Evolutionary conservation across 2,888 invertebrate species (phyloP).

Genomic region (Chorisops tibialis): DNA sequence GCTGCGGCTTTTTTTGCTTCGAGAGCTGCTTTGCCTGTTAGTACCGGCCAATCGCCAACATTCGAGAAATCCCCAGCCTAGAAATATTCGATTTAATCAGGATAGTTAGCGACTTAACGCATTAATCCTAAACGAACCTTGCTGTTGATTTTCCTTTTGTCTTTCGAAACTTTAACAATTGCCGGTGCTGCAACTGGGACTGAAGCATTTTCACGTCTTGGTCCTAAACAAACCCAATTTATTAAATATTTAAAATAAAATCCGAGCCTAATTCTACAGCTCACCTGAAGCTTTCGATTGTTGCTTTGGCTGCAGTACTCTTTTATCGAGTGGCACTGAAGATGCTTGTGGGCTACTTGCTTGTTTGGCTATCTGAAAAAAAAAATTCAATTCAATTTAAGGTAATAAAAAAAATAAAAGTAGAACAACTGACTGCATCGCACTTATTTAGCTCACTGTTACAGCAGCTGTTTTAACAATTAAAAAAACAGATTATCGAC

Average conservation of each 20-base stretch:
- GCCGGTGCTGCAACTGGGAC: constrained; percentile 41
- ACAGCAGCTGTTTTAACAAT: too few species aligned
- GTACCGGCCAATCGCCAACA: constrained; percentile 88
- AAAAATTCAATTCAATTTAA: too few species aligned
- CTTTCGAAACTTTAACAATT: constrained; percentile 55
- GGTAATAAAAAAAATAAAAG: too few species aligned
- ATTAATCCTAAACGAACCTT: constrained; percentile 59
- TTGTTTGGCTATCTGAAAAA: constrained; percentile 49
- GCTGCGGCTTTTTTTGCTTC: constrained; percentile 8
- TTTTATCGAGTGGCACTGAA: constrained; percentile 59
- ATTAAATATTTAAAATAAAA: not conserved
- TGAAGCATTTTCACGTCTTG: constrained; percentile 7
- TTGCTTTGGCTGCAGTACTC: constrained; percentile 66
- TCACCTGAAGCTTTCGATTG: constrained; percentile 49
- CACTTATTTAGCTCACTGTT: too few species aligned
- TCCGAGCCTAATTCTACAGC: constrained; percentile 22
- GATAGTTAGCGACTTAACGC: too few species aligned
- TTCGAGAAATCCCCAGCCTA: constrained; percentile 86
- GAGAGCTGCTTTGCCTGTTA: constrained; percentile 46
- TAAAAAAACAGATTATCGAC: too few species aligned
- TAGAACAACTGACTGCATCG: too few species aligned
- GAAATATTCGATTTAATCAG: constrained; percentile 35
- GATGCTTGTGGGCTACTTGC: constrained; percentile 47
- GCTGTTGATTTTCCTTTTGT: constrained; percentile 56
- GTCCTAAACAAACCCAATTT: not conserved